Base-by-base conservation (phyloP, 2,888 invertebrate genomes). In the Hydriomena furcata region DNA sequence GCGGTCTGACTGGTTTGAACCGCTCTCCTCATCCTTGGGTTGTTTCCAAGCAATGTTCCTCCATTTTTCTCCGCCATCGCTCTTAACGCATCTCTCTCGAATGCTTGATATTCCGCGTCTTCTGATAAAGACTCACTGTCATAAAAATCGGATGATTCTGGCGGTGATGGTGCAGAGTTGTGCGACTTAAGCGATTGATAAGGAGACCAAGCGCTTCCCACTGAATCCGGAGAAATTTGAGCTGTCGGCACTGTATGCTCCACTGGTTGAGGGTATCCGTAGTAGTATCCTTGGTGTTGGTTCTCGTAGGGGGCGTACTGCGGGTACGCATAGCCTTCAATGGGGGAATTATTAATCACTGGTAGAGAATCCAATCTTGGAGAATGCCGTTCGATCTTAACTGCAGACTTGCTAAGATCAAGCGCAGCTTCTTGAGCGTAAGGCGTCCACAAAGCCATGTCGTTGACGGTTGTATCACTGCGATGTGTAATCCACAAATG, bases 21-120 rank as follows among this genome's bases (percentile, higher is more conserved):
- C 0, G 87, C 91, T 50, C 94, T 83, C n/a, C 94, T 86, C 95
- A 95, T 95, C 65, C 94, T 93, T 0, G 94, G 93, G 63, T 95
- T 95, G 13, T 94, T 87, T 0, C 89, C 87, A 0, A 91, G 80
- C 10, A 90, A 71, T 2, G 84, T 77, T 0, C 92, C 93, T 34
- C 91, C 93, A 55, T 93, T 94, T 7, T 92, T 91, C 58, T 88
- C 91, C 21, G 92, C 92, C 55, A 95, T 94, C 31, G 93, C 93
- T 12, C 93, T 89, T 8, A 96, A 68, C 69, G 95, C 93, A 49
- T 92, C 92, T 42, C 93, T 91, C 28, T 96, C 92, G 63, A 95
- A 97, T 24, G 93, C 93, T 1, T 92, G 91, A 65, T 95, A 97
- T 2, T 94, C 93, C 42, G 71, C 65, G 48, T 95, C 94, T 1